Base-by-base conservation (phyloP, 1,140 invertebrate species). In the Nephotettix cincticeps region DNA sequence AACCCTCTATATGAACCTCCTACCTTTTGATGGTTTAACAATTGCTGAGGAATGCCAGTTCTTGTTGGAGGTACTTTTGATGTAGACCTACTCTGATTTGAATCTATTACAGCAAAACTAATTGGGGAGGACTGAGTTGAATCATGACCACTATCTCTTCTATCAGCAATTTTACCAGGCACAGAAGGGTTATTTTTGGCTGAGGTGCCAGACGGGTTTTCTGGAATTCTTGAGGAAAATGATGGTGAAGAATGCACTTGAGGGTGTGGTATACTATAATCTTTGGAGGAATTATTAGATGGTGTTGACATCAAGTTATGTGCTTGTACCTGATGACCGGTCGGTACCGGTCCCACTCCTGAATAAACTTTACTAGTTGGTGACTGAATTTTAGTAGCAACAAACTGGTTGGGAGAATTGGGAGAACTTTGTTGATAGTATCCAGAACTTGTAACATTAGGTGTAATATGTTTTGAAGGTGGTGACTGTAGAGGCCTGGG, bases 101-200 rank as follows among this genome's bases (percentile, higher is more conserved):
- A 83, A 79, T 91, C 90, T 84, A 91, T 90, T 70, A 90, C 87
- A 2, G 89, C 90, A 79, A 89, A 91, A 80, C 89, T 91, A 63
- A 91, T 90, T 14, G 90, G 89, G 1, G 89, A 90, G 0, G 88
- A 90, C 74, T 91, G 90, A 74, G 85, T 88, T 75, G 86, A 86
- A 69, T 84, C 78, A 76, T 85, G 85, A 32, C 81, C 79, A 40
- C 78, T 76, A 71, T 83, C 77, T 76, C 84, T 83, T 77, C 84
- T 84, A 74, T 86, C 84, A 74, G 84, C 82, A 72, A 77, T 77
- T 56, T 84, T 83, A 61, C 71, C 75, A 0, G 72, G 71, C 66
- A 88, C 74, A 71, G 90, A 88, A 9, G 88, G 85, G 80, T 89
- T 89, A 66, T 88, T 76, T 80, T 86, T 86, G 58, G 82, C 79